These are phyloP conservation scores for Neotoma lepida DNA, from an alignment of 2,113 vertebrate genomes.

Conservation along the genomic window DNA sequence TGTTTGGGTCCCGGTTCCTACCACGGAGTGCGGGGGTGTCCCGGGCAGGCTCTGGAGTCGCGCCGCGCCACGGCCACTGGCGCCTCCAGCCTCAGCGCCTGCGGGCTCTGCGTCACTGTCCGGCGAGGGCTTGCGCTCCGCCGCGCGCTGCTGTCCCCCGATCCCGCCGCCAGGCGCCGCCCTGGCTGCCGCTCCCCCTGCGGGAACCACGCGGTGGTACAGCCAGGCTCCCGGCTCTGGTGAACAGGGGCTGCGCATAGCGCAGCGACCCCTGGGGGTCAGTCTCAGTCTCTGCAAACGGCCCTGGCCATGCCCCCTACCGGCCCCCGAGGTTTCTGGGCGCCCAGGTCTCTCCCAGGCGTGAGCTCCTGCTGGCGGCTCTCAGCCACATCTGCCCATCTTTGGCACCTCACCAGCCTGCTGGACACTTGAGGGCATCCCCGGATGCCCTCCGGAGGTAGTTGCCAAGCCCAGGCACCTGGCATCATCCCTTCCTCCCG, in stretches of 20 bases:
- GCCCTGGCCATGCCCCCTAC: not conserved
- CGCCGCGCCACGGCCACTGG: not conserved
- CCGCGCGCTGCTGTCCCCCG: not conserved
- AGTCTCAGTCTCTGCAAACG: slow-evolving; percentile 16
- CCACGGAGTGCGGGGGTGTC: slow-evolving; percentile 69
- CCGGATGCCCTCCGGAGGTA: slow-evolving; percentile 49
- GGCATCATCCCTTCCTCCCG: slow-evolving; percentile 42
- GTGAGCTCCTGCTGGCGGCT: not conserved
- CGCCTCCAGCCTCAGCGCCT: not conserved
- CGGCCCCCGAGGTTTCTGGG: not conserved
- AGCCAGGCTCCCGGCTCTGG: not conserved
- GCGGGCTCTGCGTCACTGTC: not conserved
- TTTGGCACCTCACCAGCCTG: slow-evolving; percentile 62
- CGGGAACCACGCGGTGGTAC: slow-evolving; percentile 69
- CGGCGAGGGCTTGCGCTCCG: not conserved
- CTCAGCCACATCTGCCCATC: not conserved
- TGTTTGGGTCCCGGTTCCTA: slow-evolving; percentile 77
- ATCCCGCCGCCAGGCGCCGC: not conserved
- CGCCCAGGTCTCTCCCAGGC: not conserved
- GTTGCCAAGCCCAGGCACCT: slow-evolving; percentile 69
- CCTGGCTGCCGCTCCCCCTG: slow-evolving; percentile 49
- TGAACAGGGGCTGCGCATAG: slow-evolving; percentile 7
- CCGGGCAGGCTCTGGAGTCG: not conserved
- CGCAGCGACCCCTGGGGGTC: slow-evolving; percentile 78
- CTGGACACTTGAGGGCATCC: slow-evolving; percentile 68